These are phyloP conservation scores for Drosophila paucipuncta DNA, from an alignment of 2,888 invertebrate genomes.

Conservation along the genomic window DNA sequence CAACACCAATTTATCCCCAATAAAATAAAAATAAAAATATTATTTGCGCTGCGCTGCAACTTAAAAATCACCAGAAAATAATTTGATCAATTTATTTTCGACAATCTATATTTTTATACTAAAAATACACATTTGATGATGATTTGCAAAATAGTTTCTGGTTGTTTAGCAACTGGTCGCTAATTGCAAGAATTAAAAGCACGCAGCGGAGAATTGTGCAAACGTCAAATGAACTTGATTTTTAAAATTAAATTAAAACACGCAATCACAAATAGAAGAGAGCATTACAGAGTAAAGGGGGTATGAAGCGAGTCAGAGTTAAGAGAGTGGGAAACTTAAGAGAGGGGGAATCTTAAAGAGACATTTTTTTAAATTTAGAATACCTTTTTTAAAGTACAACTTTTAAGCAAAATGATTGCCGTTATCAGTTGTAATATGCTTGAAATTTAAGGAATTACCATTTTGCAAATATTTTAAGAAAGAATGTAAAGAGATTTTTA, in stretches of 20 bases:
- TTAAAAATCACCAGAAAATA: constrained; percentile 16
- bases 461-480: not conserved
- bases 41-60: not conserved
- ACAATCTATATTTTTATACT: not conserved
- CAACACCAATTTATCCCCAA: not conserved
- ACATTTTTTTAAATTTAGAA: not conserved
- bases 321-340: not conserved
- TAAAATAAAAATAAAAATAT: not conserved
- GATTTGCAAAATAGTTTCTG: constrained; percentile 26
- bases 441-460: not conserved
- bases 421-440: not conserved
- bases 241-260: constrained; percentile 13
- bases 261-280: not conserved
- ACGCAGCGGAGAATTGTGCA: constrained; percentile 33
- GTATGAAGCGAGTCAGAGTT: too few relatives aligned
- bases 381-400: not conserved
- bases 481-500: accelerated
- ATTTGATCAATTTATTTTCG: constrained; percentile 8
- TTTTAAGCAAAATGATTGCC: too few relatives aligned
- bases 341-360: not conserved
- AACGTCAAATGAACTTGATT: constrained; percentile 36
- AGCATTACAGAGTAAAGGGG: not conserved
- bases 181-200: constrained; percentile 38
- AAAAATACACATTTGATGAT: not conserved
- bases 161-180: constrained; percentile 40